A percentile compares a stretch with the other conserved stretches of the same genome.
These are phyloP conservation scores for Pristis pectinata DNA, from an alignment of 2,797 vertebrate species.

Conservation along the genomic window DNA sequence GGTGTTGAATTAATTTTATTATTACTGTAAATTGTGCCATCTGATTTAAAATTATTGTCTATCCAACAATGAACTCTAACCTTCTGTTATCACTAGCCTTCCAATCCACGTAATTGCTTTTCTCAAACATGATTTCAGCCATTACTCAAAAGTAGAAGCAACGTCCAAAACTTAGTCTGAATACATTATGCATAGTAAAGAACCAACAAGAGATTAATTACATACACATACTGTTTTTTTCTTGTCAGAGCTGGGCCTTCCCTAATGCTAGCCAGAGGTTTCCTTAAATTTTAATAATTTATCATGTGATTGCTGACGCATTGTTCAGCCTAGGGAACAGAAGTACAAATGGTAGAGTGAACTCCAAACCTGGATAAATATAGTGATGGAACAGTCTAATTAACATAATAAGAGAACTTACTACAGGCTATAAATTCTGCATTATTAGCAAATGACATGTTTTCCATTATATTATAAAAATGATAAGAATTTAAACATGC, in stretches of 20 bases:
- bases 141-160: neutral
- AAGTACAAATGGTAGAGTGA: neutral
- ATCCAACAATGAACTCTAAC: neutral
- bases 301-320: neutral
- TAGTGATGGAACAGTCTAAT: neutral
- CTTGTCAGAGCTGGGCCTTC: neutral
- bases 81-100: neutral
- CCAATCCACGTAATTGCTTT: neutral
- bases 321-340: neutral
- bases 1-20: neutral
- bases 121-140: neutral
- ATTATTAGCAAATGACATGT: neutral
- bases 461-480: neutral
- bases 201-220: neutral
- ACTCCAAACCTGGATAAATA: neutral
- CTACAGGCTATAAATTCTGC: neutral
- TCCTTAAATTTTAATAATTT: neutral
- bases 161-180: neutral
- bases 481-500: neutral
- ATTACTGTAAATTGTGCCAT: neutral
- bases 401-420: neutral
- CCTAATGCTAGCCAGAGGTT: neutral
- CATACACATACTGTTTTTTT: neutral
- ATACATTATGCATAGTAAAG: neutral
- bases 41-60: neutral